These are phyloP conservation scores for Chloroceryle amazona DNA, from an alignment of 2,797 vertebrate genomes.

Conservation along the genomic window DNA sequence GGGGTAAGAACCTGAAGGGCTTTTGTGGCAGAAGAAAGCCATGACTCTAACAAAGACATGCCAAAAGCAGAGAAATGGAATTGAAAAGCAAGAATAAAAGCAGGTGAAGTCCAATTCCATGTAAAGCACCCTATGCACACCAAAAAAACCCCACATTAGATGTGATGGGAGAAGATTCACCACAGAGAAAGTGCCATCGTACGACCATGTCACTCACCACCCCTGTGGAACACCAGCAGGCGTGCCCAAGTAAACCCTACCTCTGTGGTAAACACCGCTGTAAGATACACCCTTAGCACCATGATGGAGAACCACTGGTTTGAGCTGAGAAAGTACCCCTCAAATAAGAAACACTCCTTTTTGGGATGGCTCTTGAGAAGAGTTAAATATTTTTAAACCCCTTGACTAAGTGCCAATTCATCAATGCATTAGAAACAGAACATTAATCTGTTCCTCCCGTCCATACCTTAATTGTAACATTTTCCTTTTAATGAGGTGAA, in stretches of 20 bases:
- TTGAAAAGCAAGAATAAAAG: background rate
- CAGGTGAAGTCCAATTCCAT: background rate
- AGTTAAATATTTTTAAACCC: slow-evolving; percentile 10
- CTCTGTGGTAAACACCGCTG: background rate
- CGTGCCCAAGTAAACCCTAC: fast-evolving
- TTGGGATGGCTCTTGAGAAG: background rate
- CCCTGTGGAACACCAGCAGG: background rate
- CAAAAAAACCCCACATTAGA: background rate
- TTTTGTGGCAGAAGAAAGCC: background rate
- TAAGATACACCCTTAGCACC: background rate
- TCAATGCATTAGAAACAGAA: slow-evolving; percentile 68
- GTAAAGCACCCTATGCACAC: background rate
- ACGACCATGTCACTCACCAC: background rate
- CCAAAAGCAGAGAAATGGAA: background rate
- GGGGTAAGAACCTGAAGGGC: background rate
- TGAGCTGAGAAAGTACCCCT: background rate
- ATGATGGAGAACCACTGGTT: background rate
- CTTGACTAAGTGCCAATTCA: slow-evolving; percentile 45
- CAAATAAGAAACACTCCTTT: background rate
- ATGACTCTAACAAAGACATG: fast-evolving
- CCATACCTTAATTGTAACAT: slow-evolving; percentile 47
- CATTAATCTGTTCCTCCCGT: slow-evolving; percentile 56
- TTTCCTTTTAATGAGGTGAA: slow-evolving; percentile 67
- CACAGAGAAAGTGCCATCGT: background rate
- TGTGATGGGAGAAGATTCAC: background rate